Base-by-base conservation (phyloP, 2,113 vertebrate species). In the Corythoichthys intestinalis region DNA sequence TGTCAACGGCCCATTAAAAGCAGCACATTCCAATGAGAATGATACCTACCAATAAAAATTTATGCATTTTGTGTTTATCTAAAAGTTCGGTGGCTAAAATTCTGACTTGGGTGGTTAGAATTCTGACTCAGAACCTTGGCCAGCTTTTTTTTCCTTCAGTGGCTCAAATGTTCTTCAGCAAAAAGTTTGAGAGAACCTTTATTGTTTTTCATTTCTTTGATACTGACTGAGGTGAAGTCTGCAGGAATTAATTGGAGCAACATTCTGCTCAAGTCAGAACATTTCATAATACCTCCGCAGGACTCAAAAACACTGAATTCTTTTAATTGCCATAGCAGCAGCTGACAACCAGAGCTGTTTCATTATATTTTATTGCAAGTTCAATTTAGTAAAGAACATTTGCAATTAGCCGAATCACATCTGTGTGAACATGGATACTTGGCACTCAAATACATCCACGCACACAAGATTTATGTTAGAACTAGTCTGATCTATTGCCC, bases 171-270 rank as follows among this genome's bases (percentile, higher is more conserved):
- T n/a, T n/a, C 50, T 53, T 20, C 12, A 49, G 47, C 11, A 65
- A 67, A 69, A 59, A 0, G 1, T 11, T 39, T n/a, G n/a, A n/a
- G n/a, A n/a, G n/a, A n/a, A n/a, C n/a, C n/a, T n/a, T n/a, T n/a
- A n/a, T n/a, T n/a, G n/a, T 58, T 70, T 73, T 10, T 48, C 6
- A 67, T 34, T 67, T 57, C 56, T n/a, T 48, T 20, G 74, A 68
- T 65, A 74, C 58, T 72, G 73, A 83, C 75, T 74, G 67, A 83
- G 70, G 72, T 77, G 49, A 12, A 70, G 28, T 70, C 67, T 67
- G 69, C 83, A 79, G 79, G 75, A 74, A 38, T 77, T 87, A 77
- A 88, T 78, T 83, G 73, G 74, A 78, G 73, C 67, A 78, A 60
- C 73, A 77, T 78, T 78, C 70, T 46, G 69, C 56, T 71, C 56